A percentile compares a stretch with the other conserved stretches of the same genome.
These are phyloP conservation scores for Tachysurus fulvidraco DNA, from an alignment of 2,113 vertebrate genomes.

Conservation along the genomic window DNA sequence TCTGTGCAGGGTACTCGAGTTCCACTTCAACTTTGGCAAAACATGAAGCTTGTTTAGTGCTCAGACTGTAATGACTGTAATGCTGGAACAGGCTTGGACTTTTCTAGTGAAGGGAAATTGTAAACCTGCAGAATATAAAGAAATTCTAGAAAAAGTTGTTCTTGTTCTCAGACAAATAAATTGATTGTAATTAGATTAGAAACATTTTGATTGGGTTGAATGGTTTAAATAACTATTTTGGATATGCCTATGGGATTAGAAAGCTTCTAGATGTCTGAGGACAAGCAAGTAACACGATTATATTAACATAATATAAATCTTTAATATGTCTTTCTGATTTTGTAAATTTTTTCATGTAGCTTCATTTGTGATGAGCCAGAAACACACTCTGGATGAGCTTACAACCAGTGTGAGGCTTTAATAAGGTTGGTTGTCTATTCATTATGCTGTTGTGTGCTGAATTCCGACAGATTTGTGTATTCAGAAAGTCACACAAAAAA, in stretches of 20 bases:
- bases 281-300: background rate
- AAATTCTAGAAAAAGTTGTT: too few species aligned
- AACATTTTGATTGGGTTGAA: background rate
- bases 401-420: background rate
- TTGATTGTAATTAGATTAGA: background rate
- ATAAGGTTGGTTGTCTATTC: background rate
- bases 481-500: slow-evolving; percentile 83
- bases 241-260: background rate
- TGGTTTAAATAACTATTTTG: background rate
- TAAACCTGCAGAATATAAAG: background rate
- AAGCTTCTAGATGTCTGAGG: background rate
- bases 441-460: background rate
- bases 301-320: background rate
- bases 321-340: background rate
- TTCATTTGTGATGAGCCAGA: background rate
- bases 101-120: background rate
- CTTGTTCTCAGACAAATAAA: background rate
- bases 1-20: background rate
- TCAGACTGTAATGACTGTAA: background rate
- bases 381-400: background rate
- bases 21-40: background rate
- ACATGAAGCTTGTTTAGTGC: background rate
- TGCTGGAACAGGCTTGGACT: background rate
- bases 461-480: slow-evolving; percentile 2
- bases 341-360: background rate